Conservation (phyloP, 92 coral and sea anemone genomes). For the Palythoa caribaeorum region DNA sequence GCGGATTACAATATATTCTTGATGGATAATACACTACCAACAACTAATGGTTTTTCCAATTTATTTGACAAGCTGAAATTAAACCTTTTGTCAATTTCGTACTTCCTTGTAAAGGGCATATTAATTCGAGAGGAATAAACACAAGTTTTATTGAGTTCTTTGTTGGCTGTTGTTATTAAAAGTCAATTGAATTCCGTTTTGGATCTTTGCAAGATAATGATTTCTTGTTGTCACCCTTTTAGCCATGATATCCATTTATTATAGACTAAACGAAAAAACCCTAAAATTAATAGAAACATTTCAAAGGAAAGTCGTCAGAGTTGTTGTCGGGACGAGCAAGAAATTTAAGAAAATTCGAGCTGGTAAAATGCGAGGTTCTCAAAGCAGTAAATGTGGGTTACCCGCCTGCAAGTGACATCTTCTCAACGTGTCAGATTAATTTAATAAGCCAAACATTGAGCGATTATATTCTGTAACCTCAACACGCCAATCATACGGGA, state of each 20-base stretch:
- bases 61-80: conserved; percentile 50
- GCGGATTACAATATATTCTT: conserved; percentile 72
- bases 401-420: conserved; percentile 29
- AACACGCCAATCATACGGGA: conserved; percentile 36
- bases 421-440: conserved; percentile 38
- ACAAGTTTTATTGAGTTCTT: conserved; percentile 48
- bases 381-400: not conserved
- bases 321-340: not conserved
- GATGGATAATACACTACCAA: conserved; percentile 70
- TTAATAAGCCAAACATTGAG: conserved; percentile 39
- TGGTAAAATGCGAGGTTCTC: not conserved
- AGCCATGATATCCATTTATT: conserved; percentile 41
- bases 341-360: not conserved
- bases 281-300: not conserved
- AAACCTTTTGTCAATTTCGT: conserved; percentile 51
- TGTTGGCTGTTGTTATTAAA: conserved; percentile 53
- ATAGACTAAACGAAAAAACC: conserved; percentile 25
- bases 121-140: conserved; percentile 52
- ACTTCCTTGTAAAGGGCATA: conserved; percentile 50
- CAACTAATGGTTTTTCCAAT: conserved; percentile 47
- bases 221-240: conserved; percentile 39
- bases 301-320: not conserved
- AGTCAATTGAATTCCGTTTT: conserved; percentile 57
- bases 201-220: conserved; percentile 55
- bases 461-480: conserved; percentile 34